Base-by-base conservation (phyloP, 2,888 invertebrate species). In the Phengaris arion region DNA sequence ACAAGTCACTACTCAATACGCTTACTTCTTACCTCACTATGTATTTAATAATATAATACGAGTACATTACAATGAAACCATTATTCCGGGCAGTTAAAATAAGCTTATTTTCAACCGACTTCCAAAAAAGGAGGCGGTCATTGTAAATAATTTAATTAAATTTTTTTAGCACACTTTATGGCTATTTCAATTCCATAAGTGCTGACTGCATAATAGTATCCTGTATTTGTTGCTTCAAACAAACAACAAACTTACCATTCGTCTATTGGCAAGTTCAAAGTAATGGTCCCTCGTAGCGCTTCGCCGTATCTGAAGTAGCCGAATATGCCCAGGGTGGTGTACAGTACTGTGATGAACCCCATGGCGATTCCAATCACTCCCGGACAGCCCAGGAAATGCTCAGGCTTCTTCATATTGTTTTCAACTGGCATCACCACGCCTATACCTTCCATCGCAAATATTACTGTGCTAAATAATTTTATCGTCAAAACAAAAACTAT, bases 371-470 rank as follows among this genome's bases (percentile, higher is more conserved):
- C 97, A 8, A 99, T 92, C 0, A 98, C 97, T 45, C 98, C 97
- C 0, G 96, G 96, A 79, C 95, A 96, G n/a, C 96, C 96, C 73
- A 98, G 95, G 83, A 97, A 97, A 76, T 97, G 96, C 77, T 96
- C 93, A 0, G 98, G 98, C 77, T 96, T 96, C 80, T 94, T 94
- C 98, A 99, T 98, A 1, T 96, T 95, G 85, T 98, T 98, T 87
- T 98, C 98, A 12, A 99, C 96, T 0, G 99, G 99, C 94, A 99
- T 96, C 15, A 99, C 97, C 74, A 96, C 96, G 75, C 97, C 97
- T 80, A 99, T 99, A 76, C 98, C 98, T 93, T 99, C 99, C 95
- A 99, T 99, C 46, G 99, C 98, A 87, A 98, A 99, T 82, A 99
- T 96, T 1, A 98, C 98, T 6, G 98, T 99, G 51, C 99, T 95